These are phyloP conservation scores for Axea sp. DNA, from an alignment of 2,888 invertebrate genomes.

Conservation along the genomic window DNA sequence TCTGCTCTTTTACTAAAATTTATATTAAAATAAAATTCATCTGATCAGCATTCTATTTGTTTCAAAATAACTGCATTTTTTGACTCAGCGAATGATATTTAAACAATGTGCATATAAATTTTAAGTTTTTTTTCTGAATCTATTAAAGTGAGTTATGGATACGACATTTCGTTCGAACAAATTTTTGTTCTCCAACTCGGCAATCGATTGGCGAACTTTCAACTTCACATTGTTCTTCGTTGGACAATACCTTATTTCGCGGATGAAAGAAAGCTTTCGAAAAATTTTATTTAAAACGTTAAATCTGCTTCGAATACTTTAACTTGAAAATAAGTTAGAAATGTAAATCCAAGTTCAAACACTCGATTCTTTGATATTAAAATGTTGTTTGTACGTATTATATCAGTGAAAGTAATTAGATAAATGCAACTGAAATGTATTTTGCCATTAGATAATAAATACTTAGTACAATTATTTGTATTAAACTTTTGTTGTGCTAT, in stretches of 20 bases:
- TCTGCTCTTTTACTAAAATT: too few relatives aligned
- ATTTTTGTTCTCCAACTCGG: constrained; percentile 12
- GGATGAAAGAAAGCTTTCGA: constrained; percentile 4
- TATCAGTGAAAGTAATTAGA: too few relatives aligned
- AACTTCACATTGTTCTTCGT: constrained; percentile 17
- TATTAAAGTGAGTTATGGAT: constrained; percentile 15
- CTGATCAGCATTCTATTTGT: too few relatives aligned
- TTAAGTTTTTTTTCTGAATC: neutral
- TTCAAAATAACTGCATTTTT: too few relatives aligned
- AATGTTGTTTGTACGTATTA: neutral
- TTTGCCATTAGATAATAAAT: too few relatives aligned
- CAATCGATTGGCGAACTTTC: constrained; percentile 30
- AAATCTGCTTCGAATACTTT: neutral
- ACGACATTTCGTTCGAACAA: constrained; percentile 11
- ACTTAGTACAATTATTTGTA: too few relatives aligned
- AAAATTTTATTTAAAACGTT: constrained; percentile 7
- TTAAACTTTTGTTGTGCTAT: too few relatives aligned
- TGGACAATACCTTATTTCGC: constrained; percentile 31
- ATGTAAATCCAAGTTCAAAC: neutral
- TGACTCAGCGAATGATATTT: too few relatives aligned
- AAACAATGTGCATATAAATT: too few relatives aligned
- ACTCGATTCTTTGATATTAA: neutral
- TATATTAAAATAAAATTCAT: too few relatives aligned
- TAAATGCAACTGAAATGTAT: too few relatives aligned
- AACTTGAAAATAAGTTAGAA: too few relatives aligned